Percentiles rank a stretch among this genome's conserved stretches.
These are phyloP conservation scores for Meandrina meandrites DNA, from an alignment of 92 coral and sea anemone genomes.

Conservation along the genomic window DNA sequence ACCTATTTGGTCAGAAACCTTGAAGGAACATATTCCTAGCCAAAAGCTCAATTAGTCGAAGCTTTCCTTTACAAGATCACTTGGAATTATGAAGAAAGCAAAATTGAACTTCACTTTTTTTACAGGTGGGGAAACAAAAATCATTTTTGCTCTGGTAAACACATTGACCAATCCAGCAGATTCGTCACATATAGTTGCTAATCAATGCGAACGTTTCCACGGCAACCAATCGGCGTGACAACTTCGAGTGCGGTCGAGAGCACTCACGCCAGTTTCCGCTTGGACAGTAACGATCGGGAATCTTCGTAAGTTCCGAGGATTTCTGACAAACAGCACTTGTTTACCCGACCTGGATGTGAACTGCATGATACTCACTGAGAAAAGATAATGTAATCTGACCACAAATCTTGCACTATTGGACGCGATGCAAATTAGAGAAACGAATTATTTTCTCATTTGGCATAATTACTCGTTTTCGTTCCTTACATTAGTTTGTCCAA, in stretches of 20 bases:
- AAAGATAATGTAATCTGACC: background rate
- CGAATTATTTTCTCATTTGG: background rate
- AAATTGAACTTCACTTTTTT: background rate
- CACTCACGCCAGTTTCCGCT: background rate
- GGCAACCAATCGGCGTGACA: background rate
- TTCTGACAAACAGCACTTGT: background rate
- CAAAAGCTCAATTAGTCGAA: background rate
- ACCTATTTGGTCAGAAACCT: background rate
- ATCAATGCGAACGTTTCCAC: background rate
- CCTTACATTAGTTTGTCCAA: slow-evolving; percentile 13
- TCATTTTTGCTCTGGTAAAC: background rate
- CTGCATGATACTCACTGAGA: background rate
- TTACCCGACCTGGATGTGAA: background rate
- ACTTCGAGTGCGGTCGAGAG: background rate
- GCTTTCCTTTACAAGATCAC: background rate
- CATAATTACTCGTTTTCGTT: background rate
- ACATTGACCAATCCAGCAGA: background rate
- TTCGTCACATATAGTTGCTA: background rate
- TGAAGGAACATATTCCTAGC: background rate
- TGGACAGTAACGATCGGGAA: background rate
- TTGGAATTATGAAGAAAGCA: background rate
- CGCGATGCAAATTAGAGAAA: background rate
- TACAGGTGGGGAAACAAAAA: background rate
- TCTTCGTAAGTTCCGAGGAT: background rate
- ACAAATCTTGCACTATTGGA: background rate